A percentile compares a stretch with the other conserved stretches of the same genome.
Conservation (phyloP, 1,140 invertebrate genomes). For the Meloidogyne hapla region DNA sequence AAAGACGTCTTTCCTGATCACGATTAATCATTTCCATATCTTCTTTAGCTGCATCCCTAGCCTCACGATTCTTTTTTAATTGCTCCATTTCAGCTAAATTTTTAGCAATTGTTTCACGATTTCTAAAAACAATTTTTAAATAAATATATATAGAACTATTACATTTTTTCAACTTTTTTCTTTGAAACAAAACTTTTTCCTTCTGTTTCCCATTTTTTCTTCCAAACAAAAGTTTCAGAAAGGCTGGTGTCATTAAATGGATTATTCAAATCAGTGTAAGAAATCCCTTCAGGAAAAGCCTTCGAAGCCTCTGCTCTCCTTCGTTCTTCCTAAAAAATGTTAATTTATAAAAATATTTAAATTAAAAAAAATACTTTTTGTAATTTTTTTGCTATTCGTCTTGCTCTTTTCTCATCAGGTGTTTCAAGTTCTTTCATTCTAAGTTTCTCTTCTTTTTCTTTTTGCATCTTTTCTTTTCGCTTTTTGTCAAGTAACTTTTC, state of each 20-base stretch:
- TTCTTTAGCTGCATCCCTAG: slow-evolving; percentile 84
- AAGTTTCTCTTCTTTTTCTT: slow-evolving; percentile 77
- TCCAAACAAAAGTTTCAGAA: slow-evolving; percentile 89
- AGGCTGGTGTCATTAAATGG: slow-evolving; percentile 95
- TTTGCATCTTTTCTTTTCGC: slow-evolving; percentile 71
- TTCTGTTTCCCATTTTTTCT: slow-evolving; percentile 91
- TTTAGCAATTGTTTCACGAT: slow-evolving; percentile 44
- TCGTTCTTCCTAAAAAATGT: slow-evolving; percentile 39
- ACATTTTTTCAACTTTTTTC: slow-evolving; percentile 81
- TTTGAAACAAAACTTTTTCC: slow-evolving; percentile 77
- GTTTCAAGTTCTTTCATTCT: slow-evolving; percentile 84
- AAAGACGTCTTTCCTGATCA: slow-evolving; percentile 87
- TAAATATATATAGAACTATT: slow-evolving; percentile 75
- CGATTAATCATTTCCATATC: slow-evolving; percentile 82
- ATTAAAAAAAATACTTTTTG: slow-evolving; percentile 81
- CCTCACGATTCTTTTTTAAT: slow-evolving; percentile 79
- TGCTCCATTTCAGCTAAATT: slow-evolving; percentile 68
- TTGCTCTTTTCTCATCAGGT: slow-evolving; percentile 84
- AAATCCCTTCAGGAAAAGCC: slow-evolving; percentile 44
- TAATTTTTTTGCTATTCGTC: slow-evolving; percentile 84
- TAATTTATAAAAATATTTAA: slow-evolving; percentile 68
- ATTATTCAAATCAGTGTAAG: slow-evolving; percentile 93
- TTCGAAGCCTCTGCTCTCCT: slow-evolving; percentile 21
- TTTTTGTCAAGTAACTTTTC: slow-evolving; percentile 71
- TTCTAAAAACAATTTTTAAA: slow-evolving; percentile 40